These are phyloP conservation scores for Channallabes apus DNA, from an alignment of 2,797 vertebrate genomes.

Conservation along the genomic window DNA sequence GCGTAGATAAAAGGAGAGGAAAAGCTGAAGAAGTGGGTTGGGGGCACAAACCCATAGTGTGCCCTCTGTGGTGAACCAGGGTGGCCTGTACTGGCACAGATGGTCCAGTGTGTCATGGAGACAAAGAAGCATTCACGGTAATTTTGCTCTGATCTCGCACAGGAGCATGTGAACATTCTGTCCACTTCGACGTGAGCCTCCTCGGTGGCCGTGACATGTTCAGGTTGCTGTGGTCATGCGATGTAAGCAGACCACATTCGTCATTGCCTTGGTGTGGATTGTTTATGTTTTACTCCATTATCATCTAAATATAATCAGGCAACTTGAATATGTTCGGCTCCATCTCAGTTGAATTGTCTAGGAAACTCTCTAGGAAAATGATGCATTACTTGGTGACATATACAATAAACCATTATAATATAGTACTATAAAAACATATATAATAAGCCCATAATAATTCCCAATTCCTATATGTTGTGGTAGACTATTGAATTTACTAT, in stretches of 20 bases:
- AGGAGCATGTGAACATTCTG: conserved; percentile 31
- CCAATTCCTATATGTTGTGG: no score
- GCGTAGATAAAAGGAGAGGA: conserved; percentile 48
- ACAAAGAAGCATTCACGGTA: conserved; percentile 44
- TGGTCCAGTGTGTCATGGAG: conserved; percentile 44
- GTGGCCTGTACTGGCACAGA: conserved; percentile 51
- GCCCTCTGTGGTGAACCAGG: conserved; percentile 43
- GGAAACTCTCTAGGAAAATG: conserved; percentile 3
- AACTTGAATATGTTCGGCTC: conserved; percentile 24
- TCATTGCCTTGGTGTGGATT: neutral
- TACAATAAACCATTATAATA: neutral
- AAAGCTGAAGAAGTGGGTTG: conserved; percentile 45
- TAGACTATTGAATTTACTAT: no score
- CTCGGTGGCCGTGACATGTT: conserved; percentile 12
- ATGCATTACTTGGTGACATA: conserved; percentile 6
- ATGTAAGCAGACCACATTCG: neutral
- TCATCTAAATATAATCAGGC: neutral
- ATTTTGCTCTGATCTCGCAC: conserved; percentile 37
- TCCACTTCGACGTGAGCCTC: conserved; percentile 7
- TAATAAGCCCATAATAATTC: no score
- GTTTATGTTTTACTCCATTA: conserved; percentile 44
- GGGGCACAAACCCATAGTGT: conserved; percentile 39
- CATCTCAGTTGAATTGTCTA: conserved; percentile 14
- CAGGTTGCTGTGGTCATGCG: conserved; percentile 12
- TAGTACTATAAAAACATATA: no score